Percentiles rank a stretch among this genome's conserved stretches.
Conservation (phyloP, 2,888 invertebrate species). For the Drosophila parthenogenetica region DNA sequence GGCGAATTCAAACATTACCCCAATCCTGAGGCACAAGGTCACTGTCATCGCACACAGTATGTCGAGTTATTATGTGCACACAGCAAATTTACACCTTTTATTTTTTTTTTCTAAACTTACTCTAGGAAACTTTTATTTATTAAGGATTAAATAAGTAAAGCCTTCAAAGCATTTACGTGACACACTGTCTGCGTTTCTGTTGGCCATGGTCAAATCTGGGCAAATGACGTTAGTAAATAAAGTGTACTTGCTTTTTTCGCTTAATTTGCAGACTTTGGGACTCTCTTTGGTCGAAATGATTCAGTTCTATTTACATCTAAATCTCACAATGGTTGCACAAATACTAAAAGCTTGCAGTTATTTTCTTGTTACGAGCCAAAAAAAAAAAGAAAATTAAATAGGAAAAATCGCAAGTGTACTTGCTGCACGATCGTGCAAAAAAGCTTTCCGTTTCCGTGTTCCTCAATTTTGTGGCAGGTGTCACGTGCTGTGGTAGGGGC, state of each 20-base stretch:
- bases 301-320: slow-evolving; percentile 25
- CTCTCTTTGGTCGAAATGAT: not conserved
- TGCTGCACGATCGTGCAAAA: slow-evolving; percentile 39
- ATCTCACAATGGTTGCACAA: slow-evolving; percentile 51
- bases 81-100: not conserved
- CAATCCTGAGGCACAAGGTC: slow-evolving; percentile 31
- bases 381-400: slow-evolving; percentile 3
- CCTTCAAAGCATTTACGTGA: slow-evolving; percentile 1
- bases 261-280: not conserved
- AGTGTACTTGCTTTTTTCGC: slow-evolving; percentile 31
- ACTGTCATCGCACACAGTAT: slow-evolving; percentile 18
- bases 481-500: not conserved
- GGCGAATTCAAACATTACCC: slow-evolving; percentile 8
- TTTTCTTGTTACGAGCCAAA: slow-evolving; percentile 31
- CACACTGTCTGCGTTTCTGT: slow-evolving; percentile 7
- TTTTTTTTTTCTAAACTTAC: not conserved
- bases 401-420: slow-evolving; percentile 17
- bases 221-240: slow-evolving; percentile 1
- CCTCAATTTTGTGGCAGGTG: slow-evolving; percentile 15
- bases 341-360: slow-evolving; percentile 41
- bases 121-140: too few relatives aligned
- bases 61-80: not conserved
- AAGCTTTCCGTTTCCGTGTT: slow-evolving; percentile 56
- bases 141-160: too few relatives aligned
- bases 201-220: slow-evolving; percentile 16